phyloP scores from a whole-genome alignment of 2,888 invertebrate genomes.

The Clitarchus hookeri region DNA sequence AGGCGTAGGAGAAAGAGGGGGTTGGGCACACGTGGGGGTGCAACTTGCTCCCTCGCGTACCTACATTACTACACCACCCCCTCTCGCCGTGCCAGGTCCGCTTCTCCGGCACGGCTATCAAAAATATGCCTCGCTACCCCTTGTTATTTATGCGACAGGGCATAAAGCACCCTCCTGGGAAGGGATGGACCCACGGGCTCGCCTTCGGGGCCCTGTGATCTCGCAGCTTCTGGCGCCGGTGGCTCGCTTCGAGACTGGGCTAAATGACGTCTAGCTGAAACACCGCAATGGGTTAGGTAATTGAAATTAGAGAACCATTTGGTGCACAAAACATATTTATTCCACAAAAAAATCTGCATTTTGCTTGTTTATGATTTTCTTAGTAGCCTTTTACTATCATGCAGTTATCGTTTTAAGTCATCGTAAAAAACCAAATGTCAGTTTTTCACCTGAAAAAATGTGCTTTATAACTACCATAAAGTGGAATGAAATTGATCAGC shows the following conservation, averaged over 20 bases:
- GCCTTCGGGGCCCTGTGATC: not conserved
- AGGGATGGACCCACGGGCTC: not conserved
- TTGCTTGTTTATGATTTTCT: too few species aligned
- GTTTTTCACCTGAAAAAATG: too few species aligned
- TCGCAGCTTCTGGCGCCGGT: not conserved
- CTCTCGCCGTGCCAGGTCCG: not conserved
- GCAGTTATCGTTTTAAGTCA: too few species aligned
- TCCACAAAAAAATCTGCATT: too few species aligned
- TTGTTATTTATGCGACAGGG: constrained; percentile 10
- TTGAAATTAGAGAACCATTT: too few species aligned
- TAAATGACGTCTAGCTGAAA: not conserved
- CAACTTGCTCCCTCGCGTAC: constrained; percentile 1
- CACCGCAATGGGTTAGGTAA: too few species aligned
- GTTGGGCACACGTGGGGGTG: not conserved
- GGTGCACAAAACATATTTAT: too few species aligned
- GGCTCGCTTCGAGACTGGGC: not conserved
- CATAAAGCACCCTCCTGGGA: not conserved
- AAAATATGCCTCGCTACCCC: constrained; percentile 14
- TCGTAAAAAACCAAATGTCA: too few species aligned
- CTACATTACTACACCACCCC: not conserved
- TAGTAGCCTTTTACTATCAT: too few species aligned
- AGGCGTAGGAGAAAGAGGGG: too few species aligned
- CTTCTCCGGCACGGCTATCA: not conserved
- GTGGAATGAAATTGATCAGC: too few species aligned
- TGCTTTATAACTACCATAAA: too few species aligned